These are phyloP conservation scores for Karalla daura DNA, from an alignment of 2,797 vertebrate genomes.

Conservation along the genomic window DNA sequence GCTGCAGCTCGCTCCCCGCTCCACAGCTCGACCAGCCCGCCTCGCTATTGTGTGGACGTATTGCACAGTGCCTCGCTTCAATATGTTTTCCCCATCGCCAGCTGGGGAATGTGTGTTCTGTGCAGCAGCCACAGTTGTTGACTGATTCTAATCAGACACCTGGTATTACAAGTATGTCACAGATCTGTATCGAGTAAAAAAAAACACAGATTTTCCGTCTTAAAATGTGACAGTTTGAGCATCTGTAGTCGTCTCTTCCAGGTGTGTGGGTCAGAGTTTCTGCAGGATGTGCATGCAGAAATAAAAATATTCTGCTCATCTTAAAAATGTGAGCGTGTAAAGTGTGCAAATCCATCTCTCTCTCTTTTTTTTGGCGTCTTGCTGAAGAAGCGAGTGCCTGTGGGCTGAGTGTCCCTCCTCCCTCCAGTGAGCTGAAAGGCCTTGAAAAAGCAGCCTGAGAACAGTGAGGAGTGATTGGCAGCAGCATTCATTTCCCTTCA, in stretches of 20 bases:
- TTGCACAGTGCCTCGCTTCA: slow-evolving; percentile 1
- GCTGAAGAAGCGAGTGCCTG: slow-evolving; percentile 30
- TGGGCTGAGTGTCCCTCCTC: slow-evolving; percentile 11
- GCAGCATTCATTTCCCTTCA: slow-evolving; percentile 78
- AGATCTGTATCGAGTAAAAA: neutral
- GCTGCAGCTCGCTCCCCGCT: slow-evolving; percentile 20
- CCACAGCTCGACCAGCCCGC: slow-evolving; percentile 7
- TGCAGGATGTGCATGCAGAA: neutral
- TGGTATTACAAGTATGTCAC: neutral
- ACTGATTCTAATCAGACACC: neutral
- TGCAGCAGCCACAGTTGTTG: slow-evolving; percentile 1
- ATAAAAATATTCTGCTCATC: slow-evolving; percentile 5
- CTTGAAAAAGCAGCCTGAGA: slow-evolving; percentile 70
- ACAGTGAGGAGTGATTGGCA: slow-evolving; percentile 79
- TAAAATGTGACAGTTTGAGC: neutral
- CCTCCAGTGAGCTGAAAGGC: slow-evolving; percentile 70
- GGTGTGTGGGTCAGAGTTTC: neutral
- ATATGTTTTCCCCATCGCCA: neutral
- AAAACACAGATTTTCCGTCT: neutral
- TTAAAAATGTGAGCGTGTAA: neutral
- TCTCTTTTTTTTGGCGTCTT: no score
- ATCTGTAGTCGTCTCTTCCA: neutral
- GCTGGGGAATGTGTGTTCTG: neutral
- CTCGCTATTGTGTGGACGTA: slow-evolving; percentile 17
- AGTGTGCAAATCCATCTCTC: slow-evolving; percentile 23